Evolutionary conservation across 2,888 invertebrate species (phyloP).

Genomic region (Melanchra persicariae): DNA sequence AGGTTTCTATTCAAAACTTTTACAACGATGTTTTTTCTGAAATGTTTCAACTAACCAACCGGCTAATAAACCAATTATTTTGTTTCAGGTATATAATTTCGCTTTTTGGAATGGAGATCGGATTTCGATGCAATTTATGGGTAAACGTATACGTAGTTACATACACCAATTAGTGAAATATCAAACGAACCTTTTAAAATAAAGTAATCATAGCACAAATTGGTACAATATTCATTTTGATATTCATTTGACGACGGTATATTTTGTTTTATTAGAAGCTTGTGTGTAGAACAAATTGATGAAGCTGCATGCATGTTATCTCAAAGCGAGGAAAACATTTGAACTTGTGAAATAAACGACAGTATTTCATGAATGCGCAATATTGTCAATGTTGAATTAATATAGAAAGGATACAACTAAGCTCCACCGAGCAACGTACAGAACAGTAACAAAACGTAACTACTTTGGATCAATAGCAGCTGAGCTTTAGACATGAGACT

Average conservation of each 20-base stretch:
- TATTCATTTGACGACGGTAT: not conserved
- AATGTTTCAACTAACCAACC: conserved; percentile 4
- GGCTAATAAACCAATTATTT: conserved; percentile 37
- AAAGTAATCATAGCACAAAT: not conserved
- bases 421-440: conserved; percentile 5
- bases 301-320: not conserved
- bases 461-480: conserved; percentile 33
- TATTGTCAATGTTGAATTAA: conserved; percentile 3
- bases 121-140: conserved; percentile 35
- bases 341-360: not conserved
- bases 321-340: not conserved
- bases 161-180: conserved; percentile 17
- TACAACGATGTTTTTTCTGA: conserved; percentile 12
- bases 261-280: not conserved
- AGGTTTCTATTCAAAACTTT: conserved; percentile 17
- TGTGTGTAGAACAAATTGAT: not conserved
- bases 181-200: not conserved
- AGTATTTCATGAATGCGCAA: conserved; percentile 6
- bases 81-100: conserved; percentile 55
- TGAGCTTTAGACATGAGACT: conserved; percentile 11
- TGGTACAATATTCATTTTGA: not conserved
- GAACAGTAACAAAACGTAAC: conserved; percentile 5
- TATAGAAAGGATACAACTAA: conserved; percentile 6
- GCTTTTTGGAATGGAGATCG: conserved; percentile 8
- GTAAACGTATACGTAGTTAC: conserved; percentile 35